Evolutionary conservation across 1,140 invertebrate genomes (phyloP).

Genomic region (Dermatophagoides farinae): DNA sequence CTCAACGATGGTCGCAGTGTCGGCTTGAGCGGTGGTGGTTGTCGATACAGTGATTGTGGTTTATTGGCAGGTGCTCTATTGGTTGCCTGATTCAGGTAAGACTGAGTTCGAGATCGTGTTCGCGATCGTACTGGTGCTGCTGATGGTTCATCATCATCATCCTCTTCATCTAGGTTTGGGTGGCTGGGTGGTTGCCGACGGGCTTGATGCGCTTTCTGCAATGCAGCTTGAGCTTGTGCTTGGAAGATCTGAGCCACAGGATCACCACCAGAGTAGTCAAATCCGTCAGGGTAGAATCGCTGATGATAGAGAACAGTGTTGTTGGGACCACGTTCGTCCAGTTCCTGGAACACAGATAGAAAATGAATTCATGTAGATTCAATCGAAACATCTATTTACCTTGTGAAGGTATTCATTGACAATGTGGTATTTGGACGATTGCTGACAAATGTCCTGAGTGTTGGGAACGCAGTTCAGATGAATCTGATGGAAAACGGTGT

Average conservation of each 20-base stretch:
- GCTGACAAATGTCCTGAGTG: slow-evolving; percentile 66
- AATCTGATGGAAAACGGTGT: slow-evolving; percentile 72
- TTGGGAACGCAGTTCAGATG: slow-evolving; percentile 80
- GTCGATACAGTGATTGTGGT: background rate
- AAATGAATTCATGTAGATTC: background rate
- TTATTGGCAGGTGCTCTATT: background rate
- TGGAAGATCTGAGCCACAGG: slow-evolving; percentile 4
- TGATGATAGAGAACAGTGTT: slow-evolving; percentile 63
- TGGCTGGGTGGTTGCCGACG: background rate
- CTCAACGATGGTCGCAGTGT: slow-evolving; percentile 1
- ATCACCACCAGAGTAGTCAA: slow-evolving; percentile 14
- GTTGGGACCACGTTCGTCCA: slow-evolving; percentile 32
- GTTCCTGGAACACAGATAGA: slow-evolving; percentile 13
- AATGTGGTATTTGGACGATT: slow-evolving; percentile 69
- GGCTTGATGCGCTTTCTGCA: background rate
- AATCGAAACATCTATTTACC: slow-evolving; percentile 35
- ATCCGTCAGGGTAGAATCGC: slow-evolving; percentile 31
- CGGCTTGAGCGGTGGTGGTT: background rate
- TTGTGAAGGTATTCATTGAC: slow-evolving; percentile 82
- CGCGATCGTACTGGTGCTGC: background rate
- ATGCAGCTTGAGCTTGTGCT: background rate
- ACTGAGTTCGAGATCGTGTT: background rate
- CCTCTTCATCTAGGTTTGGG: background rate
- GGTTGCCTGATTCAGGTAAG: background rate
- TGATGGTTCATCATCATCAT: background rate